These are phyloP conservation scores for Aphelocoma californica DNA, from an alignment of 2,797 vertebrate genomes.

Conservation along the genomic window DNA sequence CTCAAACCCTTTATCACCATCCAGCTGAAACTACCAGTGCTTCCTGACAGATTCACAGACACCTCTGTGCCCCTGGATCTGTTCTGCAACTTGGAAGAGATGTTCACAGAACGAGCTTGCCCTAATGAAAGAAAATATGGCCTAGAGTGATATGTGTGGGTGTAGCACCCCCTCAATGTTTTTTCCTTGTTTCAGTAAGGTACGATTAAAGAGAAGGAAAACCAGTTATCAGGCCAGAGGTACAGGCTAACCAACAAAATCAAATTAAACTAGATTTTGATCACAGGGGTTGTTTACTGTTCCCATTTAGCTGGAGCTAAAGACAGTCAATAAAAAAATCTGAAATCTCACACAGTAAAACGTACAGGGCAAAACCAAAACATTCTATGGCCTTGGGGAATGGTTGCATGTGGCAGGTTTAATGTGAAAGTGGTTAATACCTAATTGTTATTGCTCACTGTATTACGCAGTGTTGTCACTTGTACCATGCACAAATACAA, in stretches of 20 bases:
- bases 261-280: background rate
- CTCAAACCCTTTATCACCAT: background rate
- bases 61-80: background rate
- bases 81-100: background rate
- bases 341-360: constrained; percentile 28
- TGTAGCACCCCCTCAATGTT: background rate
- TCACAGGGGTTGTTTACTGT: background rate
- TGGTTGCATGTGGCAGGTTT: background rate
- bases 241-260: constrained; percentile 1
- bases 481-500: constrained; percentile 69
- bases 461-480: constrained; percentile 59
- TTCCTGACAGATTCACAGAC: background rate
- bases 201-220: constrained; percentile 12
- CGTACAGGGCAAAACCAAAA: background rate
- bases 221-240: constrained; percentile 1
- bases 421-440: constrained; percentile 23
- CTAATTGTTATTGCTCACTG: constrained; percentile 56
- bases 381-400: background rate
- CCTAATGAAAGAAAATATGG: background rate
- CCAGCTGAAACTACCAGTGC: constrained; percentile 9
- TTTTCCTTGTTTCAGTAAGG: background rate
- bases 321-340: background rate
- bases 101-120: background rate
- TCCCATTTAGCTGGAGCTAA: constrained; percentile 35
- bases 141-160: background rate